Conservation (phyloP, 2,113 vertebrate genomes). For the Epinephelus fuscoguttatus region DNA sequence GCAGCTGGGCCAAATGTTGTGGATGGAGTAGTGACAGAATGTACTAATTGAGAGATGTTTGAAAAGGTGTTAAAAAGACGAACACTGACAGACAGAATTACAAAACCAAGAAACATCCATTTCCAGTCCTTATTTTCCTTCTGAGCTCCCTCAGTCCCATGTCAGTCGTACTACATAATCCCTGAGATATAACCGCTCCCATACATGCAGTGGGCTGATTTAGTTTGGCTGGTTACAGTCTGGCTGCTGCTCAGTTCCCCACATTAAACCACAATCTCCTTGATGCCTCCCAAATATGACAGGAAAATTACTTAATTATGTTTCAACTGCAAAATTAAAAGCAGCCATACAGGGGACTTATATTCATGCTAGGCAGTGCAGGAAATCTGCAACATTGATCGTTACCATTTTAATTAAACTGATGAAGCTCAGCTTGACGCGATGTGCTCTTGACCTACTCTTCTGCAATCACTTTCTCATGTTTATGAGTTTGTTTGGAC, state of each 20-base stretch:
- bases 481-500: conserved; percentile 29
- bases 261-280: conserved; percentile 54
- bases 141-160: conserved; percentile 2
- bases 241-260: conserved; percentile 55
- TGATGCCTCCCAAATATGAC: conserved; percentile 52
- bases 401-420: conserved; percentile 47
- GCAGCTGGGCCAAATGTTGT: conserved; percentile 25
- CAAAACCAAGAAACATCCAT: conserved; percentile 15
- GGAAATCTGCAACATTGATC: conserved; percentile 22
- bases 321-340: conserved; percentile 56
- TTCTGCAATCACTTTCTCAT: conserved; percentile 14
- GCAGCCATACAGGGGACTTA: conserved; percentile 15
- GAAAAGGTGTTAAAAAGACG: conserved; percentile 13
- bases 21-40: conserved; percentile 32
- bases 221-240: conserved; percentile 37
- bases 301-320: conserved; percentile 61
- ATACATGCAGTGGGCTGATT: conserved; percentile 39
- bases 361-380: conserved; percentile 19
- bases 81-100: background rate
- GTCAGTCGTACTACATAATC: conserved; percentile 19
- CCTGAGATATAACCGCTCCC: conserved; percentile 35
- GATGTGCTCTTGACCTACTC: conserved; percentile 9
- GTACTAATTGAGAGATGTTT: conserved; percentile 7
- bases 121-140: conserved; percentile 23
- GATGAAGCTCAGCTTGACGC: conserved; percentile 33